Evolutionary conservation across 2,888 invertebrate species (phyloP).

Genomic region (Orthosia gothica): DNA sequence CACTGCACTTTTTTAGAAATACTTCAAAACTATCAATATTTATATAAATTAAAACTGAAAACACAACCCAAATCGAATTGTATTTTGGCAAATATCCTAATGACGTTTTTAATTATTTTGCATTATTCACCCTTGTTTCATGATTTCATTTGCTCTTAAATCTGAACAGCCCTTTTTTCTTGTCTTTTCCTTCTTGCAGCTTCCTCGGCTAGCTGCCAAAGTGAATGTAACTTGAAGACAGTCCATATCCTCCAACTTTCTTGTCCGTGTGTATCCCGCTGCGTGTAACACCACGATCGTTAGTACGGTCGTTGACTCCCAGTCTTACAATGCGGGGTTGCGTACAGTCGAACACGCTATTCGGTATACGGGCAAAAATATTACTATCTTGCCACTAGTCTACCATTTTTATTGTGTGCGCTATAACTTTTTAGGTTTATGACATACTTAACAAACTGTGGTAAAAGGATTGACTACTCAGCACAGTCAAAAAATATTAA

Average conservation of each 20-base stretch:
- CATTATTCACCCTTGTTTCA: neutral
- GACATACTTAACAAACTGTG: neutral
- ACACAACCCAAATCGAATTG: too few relatives aligned
- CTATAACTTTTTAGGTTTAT: neutral
- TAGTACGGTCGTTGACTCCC: conserved; percentile 80
- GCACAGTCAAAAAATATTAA: neutral
- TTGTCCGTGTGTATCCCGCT: conserved; percentile 52
- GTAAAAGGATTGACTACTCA: neutral
- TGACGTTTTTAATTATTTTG: neutral
- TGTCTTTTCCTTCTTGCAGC: neutral
- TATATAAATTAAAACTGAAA: too few relatives aligned
- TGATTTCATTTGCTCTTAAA: neutral
- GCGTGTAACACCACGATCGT: conserved; percentile 75
- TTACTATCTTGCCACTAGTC: neutral
- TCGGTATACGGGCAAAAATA: neutral
- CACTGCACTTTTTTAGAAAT: too few relatives aligned
- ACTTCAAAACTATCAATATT: too few relatives aligned
- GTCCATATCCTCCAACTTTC: neutral
- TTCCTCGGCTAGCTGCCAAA: neutral
- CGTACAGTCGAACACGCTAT: conserved; percentile 20
- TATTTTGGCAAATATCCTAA: neutral
- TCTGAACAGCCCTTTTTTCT: neutral
- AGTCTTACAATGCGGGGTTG: conserved; percentile 70
- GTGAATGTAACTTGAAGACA: neutral
- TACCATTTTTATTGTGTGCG: neutral